Evolutionary conservation across 92 coral and sea anemone species (phyloP).

Genomic region (Scolanthus callimorphus): DNA sequence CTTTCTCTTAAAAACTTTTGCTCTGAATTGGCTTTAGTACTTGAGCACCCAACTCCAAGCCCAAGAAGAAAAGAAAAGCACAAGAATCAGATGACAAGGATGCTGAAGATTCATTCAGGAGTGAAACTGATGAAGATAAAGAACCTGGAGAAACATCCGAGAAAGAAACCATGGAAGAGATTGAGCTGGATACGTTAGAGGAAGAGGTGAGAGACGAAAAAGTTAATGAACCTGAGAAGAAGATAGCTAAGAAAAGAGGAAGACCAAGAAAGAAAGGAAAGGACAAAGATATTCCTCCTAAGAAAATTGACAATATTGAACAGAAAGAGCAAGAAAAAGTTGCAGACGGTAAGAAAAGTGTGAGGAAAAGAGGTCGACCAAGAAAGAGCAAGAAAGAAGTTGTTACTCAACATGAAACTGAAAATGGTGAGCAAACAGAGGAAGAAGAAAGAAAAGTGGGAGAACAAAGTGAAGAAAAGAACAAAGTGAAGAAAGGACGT

Average conservation of each 20-base stretch:
- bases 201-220: not conserved
- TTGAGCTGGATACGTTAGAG: not conserved
- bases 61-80: too few relatives aligned
- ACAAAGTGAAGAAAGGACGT: too few relatives aligned
- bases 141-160: constrained; percentile 6
- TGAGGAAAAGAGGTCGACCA: too few relatives aligned
- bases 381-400: too few relatives aligned
- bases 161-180: constrained; percentile 18
- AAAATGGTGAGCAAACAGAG: too few relatives aligned
- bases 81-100: not conserved
- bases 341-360: not conserved
- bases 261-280: not conserved
- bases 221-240: not conserved
- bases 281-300: too few relatives aligned
- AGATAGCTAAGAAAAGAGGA: constrained; percentile 3
- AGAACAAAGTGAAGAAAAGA: too few relatives aligned
- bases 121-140: not conserved
- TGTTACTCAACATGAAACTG: too few relatives aligned
- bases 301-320: not conserved
- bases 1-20: too few relatives aligned
- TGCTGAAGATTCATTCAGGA: not conserved
- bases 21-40: too few relatives aligned
- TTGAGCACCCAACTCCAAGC: too few relatives aligned
- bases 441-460: too few relatives aligned
- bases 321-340: not conserved